phyloP scores from a whole-genome alignment of 1,140 invertebrate species.

The Drosophila melanogaster region Release_6_plus_ISO1_MT NC_004354.4:3267001-3267500 shows the following conservation, averaged over 20 bases:
- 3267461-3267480: slow-evolving; percentile 32
- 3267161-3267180: neutral
- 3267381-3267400: slow-evolving; percentile 26
- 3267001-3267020: neutral
- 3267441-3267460: slow-evolving; percentile 24
- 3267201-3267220: neutral
- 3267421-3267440: neutral
- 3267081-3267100: no score
- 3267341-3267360: slow-evolving; percentile 37
- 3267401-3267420: neutral
- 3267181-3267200: slow-evolving; percentile 2
- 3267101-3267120: neutral
- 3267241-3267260: no score
- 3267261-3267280: neutral
- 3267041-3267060: no score
- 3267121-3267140: neutral
- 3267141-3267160: neutral
- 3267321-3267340: slow-evolving; percentile 23
- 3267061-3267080: no score
- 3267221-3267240: no score
- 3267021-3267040: neutral
- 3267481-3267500: slow-evolving; percentile 28
- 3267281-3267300: neutral
- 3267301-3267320: neutral
- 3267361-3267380: slow-evolving; percentile 40